Evolutionary conservation across 2,113 vertebrate genomes (phyloP).

Genomic region (Oryzias javanicus): DNA sequence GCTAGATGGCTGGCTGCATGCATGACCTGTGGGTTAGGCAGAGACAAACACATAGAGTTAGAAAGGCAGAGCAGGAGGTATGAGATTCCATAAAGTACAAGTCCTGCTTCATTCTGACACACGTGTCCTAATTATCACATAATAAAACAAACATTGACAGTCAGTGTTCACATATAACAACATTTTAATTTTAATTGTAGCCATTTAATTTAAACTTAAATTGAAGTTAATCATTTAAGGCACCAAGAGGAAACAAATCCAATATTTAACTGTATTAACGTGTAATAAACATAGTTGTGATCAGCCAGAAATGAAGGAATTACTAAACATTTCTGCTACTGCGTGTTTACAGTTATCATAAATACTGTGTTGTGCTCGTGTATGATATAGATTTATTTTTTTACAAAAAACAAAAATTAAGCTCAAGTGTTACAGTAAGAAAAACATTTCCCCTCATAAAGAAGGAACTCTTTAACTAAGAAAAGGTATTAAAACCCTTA

Average conservation of each 20-base stretch:
- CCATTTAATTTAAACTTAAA: too few species aligned
- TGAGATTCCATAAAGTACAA: slow-evolving; percentile 24
- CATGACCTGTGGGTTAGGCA: slow-evolving; percentile 78
- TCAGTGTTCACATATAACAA: background rate
- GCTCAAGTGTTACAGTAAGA: too few species aligned
- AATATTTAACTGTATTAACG: too few species aligned
- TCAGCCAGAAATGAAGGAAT: too few species aligned
- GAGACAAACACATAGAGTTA: slow-evolving; percentile 65
- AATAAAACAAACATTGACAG: background rate
- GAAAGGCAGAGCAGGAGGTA: slow-evolving; percentile 34
- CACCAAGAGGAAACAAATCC: too few species aligned
- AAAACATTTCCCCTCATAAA: too few species aligned
- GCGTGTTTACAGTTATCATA: background rate
- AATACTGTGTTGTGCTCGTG: background rate
- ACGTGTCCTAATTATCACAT: background rate
- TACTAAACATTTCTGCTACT: too few species aligned
- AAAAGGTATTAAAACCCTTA: too few species aligned
- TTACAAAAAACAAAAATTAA: too few species aligned
- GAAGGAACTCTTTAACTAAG: too few species aligned
- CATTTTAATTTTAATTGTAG: too few species aligned
- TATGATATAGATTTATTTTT: background rate
- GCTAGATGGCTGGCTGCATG: slow-evolving; percentile 67
- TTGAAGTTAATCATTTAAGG: too few species aligned
- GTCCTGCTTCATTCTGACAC: slow-evolving; percentile 8
- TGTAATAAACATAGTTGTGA: background rate